A percentile compares a stretch with the other conserved stretches of the same genome.
Conservation (phyloP, 2,888 invertebrate species). For the Pardosa pseudoannulata region DNA sequence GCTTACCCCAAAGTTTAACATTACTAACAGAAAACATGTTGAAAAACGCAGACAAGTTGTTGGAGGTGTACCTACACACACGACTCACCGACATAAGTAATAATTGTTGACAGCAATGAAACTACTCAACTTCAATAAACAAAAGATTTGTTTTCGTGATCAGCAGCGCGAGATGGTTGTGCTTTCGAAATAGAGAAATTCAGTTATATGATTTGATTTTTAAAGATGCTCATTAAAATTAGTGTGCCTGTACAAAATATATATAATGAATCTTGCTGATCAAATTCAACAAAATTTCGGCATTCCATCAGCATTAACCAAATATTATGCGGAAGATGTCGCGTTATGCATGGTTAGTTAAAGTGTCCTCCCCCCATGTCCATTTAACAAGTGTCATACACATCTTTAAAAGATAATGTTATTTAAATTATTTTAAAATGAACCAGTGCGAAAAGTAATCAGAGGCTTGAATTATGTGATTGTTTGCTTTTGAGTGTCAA, state of each 20-base stretch:
- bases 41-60: too few species aligned
- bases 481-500: too few species aligned
- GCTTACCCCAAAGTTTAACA: too few species aligned
- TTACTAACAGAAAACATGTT: too few species aligned
- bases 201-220: not conserved
- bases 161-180: not conserved
- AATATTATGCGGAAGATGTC: constrained; percentile 34
- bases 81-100: too few species aligned
- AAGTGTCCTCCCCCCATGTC: constrained; percentile 41
- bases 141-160: not conserved
- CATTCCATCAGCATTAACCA: constrained; percentile 30
- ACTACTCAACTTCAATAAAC: not conserved
- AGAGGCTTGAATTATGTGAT: too few species aligned
- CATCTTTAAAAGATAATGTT: too few species aligned
- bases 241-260: not conserved
- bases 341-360: constrained; percentile 66
- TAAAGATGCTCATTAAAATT: not conserved
- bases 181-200: not conserved
- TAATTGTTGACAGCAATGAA: not conserved
- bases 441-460: too few species aligned
- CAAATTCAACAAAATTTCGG: constrained; percentile 30
- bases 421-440: too few species aligned
- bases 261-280: constrained; percentile 23
- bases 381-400: too few species aligned
- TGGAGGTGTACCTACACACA: too few species aligned